phyloP scores from a whole-genome alignment of 2,797 vertebrate genomes.

The Agapornis canus region DNA sequence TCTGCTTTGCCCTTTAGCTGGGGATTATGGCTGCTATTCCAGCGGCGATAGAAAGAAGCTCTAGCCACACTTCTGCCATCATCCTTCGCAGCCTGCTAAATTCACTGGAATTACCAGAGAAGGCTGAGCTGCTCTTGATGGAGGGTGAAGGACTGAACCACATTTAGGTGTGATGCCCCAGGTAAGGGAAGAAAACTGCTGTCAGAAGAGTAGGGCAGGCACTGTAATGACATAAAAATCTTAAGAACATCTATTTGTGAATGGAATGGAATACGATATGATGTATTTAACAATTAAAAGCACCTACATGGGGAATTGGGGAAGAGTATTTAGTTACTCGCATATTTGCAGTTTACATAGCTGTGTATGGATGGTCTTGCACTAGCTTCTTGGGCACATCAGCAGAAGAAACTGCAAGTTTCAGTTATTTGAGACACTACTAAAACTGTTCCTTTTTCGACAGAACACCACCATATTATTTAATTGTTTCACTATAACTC shows the following conservation, averaged over 20 bases:
- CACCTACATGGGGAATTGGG: not conserved
- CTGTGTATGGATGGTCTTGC: not conserved
- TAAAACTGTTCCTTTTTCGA: not conserved
- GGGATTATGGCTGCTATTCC: not conserved
- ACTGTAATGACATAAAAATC: not conserved
- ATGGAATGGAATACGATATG: not conserved
- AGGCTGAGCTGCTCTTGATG: not conserved
- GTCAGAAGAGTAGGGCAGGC: not conserved
- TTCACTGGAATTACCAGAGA: not conserved
- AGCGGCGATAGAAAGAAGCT: not conserved
- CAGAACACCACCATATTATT: not conserved
- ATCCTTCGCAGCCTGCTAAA: not conserved
- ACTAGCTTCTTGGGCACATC: not conserved
- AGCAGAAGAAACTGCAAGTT: not conserved
- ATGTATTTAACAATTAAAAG: not conserved
- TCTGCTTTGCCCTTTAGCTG: not conserved
- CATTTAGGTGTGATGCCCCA: accelerated
- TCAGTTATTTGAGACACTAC: not conserved
- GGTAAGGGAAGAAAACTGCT: not conserved
- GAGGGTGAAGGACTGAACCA: not conserved
- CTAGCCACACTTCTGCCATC: not conserved
- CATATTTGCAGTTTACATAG: not conserved
- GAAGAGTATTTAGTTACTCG: not conserved
- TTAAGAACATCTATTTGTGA: not conserved
- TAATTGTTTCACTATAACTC: not conserved